Percentiles rank a stretch among this genome's conserved stretches.
Evolutionary conservation across 2,888 invertebrate genomes (phyloP).

Genomic region (Agrilus biguttatus): DNA sequence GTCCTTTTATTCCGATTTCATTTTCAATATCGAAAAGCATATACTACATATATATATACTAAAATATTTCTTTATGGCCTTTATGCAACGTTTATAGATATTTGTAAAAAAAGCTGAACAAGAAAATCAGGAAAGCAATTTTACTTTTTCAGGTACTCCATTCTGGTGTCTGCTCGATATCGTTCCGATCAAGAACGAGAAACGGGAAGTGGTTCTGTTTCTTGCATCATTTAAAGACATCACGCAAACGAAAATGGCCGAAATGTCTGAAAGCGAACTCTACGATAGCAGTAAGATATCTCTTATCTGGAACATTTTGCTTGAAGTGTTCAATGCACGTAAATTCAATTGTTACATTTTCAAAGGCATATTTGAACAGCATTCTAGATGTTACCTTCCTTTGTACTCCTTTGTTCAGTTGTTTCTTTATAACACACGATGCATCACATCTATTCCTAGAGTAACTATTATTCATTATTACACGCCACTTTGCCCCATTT

Average conservation of each 20-base stretch:
- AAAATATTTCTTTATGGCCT: neutral
- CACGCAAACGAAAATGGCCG: slow-evolving; percentile 80
- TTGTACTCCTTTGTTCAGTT: no score
- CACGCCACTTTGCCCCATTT: no score
- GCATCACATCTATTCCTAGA: no score
- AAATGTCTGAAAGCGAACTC: slow-evolving; percentile 70
- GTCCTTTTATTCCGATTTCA: neutral
- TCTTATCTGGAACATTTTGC: slow-evolving; percentile 9
- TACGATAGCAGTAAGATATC: slow-evolving; percentile 71
- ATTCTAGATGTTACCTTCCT: neutral
- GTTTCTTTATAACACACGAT: no score
- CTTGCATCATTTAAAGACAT: slow-evolving; percentile 95
- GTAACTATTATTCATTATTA: no score
- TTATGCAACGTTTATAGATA: neutral
- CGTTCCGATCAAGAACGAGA: slow-evolving; percentile 97
- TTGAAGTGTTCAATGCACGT: slow-evolving; percentile 32
- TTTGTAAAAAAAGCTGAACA: neutral
- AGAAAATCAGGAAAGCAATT: neutral
- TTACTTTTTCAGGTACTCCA: slow-evolving; percentile 53
- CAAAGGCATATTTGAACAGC: neutral
- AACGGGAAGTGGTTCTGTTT: slow-evolving; percentile 89
- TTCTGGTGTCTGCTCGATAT: slow-evolving; percentile 96
- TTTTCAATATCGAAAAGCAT: no score
- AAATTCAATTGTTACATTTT: slow-evolving; percentile 11
- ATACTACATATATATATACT: no score